Base-by-base conservation (phyloP, 2,113 vertebrate genomes). In the Cephalopterus ornatus region DNA sequence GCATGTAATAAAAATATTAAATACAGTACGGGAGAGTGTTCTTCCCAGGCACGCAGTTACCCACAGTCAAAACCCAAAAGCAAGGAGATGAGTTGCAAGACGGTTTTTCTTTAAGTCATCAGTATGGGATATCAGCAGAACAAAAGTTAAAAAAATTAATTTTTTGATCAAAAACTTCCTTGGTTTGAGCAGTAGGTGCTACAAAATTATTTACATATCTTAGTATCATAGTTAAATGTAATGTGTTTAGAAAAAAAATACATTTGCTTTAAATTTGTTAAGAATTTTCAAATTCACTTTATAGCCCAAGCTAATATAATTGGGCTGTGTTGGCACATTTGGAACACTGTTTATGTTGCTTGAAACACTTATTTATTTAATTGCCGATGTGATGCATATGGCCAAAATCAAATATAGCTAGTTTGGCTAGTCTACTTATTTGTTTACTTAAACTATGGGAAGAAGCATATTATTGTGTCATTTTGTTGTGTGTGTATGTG, bases 341-440 rank as follows among this genome's bases (percentile, higher is more conserved):
- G 98, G 98, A 99, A 99, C 98, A 98, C 98, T 98, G 98, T 99
- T 99, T 98, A 98, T 99, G 98, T 99, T 99, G 98, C 98, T 98
- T 98, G 98, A 98, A 98, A 98, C 98, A 98, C 98, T 98, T 98
- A 98, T 98, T 98, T 98, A 98, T 99, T 99, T 99, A 98, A 98
- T 99, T 98, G 99, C 99, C 98, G 98, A 99, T 99, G 99, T 99
- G 98, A 99, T 99, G 99, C 99, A 99, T 99, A 98, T 99, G 99
- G 99, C 99, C 99, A 98, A 99, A 99, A 99, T 99, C 99, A 99
- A 99, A 99, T 99, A 99, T 99, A 99, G 99, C 99, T 99, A 99
- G 99, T 99, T 99, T 99, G 98, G 99, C 99, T 99, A 99, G 99
- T 99, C 99, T 99, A 99, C 99, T 99, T 99, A 99, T 99, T 99